phyloP scores from a whole-genome alignment of 2,888 invertebrate species.

The Lomographa bimaculata region DNA sequence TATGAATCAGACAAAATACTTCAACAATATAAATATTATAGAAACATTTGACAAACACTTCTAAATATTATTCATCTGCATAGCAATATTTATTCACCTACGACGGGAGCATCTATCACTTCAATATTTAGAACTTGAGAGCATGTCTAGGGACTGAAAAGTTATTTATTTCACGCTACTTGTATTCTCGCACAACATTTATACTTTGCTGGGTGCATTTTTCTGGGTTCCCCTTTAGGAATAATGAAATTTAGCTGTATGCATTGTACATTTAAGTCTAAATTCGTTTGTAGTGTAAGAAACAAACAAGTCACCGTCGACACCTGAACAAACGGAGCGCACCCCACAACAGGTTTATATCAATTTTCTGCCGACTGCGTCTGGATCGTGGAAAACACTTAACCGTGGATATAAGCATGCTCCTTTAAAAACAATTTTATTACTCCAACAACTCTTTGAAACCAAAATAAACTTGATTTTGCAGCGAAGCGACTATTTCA shows the following conservation, averaged over 20 bases:
- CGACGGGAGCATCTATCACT: conserved; percentile 10
- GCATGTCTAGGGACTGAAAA: conserved; percentile 43
- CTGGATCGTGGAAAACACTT: conserved; percentile 74
- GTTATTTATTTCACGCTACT: conserved; percentile 58
- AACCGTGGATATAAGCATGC: conserved; percentile 53
- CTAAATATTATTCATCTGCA: too few species aligned
- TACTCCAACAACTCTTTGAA: conserved; percentile 11
- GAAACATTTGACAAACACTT: too few species aligned
- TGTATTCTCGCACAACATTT: conserved; percentile 67
- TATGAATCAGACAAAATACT: too few species aligned
- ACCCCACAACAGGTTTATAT: conserved; percentile 77
- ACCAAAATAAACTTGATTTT: conserved; percentile 6
- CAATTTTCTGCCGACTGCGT: conserved; percentile 80
- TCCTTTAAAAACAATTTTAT: conserved; percentile 46
- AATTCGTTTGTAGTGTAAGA: conserved; percentile 40
- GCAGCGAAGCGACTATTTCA: conserved; percentile 1
- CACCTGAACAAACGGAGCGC: conserved; percentile 70
- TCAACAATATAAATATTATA: too few species aligned
- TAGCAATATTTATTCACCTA: too few species aligned
- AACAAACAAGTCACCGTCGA: conserved; percentile 68
- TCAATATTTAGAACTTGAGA: conserved; percentile 54
- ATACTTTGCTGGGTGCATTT: conserved; percentile 67
- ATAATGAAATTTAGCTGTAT: conserved; percentile 32
- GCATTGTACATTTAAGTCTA: conserved; percentile 43
- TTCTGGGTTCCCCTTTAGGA: conserved; percentile 55